Conservation (phyloP, 2,113 vertebrate genomes). For the Thryonomys swinderianus region DNA sequence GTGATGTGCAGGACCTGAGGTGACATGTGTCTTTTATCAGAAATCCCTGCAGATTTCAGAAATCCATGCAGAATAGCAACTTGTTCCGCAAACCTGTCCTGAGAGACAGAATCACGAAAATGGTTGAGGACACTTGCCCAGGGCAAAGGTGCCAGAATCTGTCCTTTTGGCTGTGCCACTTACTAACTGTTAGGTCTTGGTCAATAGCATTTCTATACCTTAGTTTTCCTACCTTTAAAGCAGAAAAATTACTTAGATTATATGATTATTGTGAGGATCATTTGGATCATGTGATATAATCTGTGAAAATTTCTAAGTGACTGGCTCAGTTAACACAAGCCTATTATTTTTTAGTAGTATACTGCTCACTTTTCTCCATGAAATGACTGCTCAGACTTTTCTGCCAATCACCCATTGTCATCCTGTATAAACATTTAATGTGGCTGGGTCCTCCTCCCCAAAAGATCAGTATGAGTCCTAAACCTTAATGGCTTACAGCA, state of each 20-base stretch:
- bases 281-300: conserved; percentile 1
- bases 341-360: not conserved
- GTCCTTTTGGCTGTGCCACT: not conserved
- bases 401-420: not conserved
- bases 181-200: not conserved
- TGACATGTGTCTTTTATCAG: not conserved
- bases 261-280: not conserved
- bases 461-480: not conserved
- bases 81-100: not conserved
- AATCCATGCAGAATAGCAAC: not conserved
- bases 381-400: not conserved
- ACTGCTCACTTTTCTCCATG: not conserved
- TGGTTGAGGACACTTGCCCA: not conserved
- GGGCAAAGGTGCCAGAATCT: not conserved
- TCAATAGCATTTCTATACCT: not conserved
- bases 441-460: not conserved
- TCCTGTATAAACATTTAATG: not conserved
- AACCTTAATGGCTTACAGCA: not conserved
- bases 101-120: not conserved
- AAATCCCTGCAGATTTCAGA: not conserved
- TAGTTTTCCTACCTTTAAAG: not conserved
- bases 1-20: not conserved
- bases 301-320: not conserved
- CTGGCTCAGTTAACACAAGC: not conserved
- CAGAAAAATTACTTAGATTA: not conserved